Base-by-base conservation (phyloP, 2,888 invertebrate species). In the Plusia festucae region DNA sequence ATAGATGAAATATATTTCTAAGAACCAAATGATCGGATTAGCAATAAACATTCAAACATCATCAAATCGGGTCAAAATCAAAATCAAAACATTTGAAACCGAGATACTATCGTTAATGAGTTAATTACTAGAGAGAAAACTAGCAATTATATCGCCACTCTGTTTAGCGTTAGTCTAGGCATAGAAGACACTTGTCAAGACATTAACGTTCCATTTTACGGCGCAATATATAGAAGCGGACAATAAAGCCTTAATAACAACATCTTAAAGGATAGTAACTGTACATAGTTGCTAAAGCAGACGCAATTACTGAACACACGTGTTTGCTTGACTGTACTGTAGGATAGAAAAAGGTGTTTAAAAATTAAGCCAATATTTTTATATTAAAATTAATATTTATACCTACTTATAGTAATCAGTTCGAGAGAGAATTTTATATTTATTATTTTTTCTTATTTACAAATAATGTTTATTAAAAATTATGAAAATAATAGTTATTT, bases 201-300 rank as follows among this genome's bases (percentile, higher is more conserved):
- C 58, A 55, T 58, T 68, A 78, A 65, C 52, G 75, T 78, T 80
- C 75, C 78, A 83, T 83, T 86, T 87, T 84, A 87, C 85, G 78
- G 78, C 79, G 79, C 82, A 81, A 81, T 81, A 61, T 75, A 70
- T 67, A 68, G 68, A 73, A 76, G 82, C 71, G 71, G 79, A 83
- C 84, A 81, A 82, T 83, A 81, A 82, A 83, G 80, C 74, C 6
- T 83, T 82, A 78, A 78, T 81, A 82, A 84, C 73, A 76, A 76
- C 80, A 75, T 83, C 81, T 84, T 84, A 84, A 83, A 83, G 84
- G 78, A 82, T 84, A 84, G 85, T 84, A 87, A 85, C 79, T 81
- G 85, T 78, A 85, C 86, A 85, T 82, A 84, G 88, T 86, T 85
- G 84, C 82, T 84, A 85, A 84, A 83, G 83, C 82, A 81, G 83